A percentile compares a stretch with the other conserved stretches of the same genome.
Conservation (phyloP, 1,140 invertebrate genomes). For the Octopus sinensis region DNA sequence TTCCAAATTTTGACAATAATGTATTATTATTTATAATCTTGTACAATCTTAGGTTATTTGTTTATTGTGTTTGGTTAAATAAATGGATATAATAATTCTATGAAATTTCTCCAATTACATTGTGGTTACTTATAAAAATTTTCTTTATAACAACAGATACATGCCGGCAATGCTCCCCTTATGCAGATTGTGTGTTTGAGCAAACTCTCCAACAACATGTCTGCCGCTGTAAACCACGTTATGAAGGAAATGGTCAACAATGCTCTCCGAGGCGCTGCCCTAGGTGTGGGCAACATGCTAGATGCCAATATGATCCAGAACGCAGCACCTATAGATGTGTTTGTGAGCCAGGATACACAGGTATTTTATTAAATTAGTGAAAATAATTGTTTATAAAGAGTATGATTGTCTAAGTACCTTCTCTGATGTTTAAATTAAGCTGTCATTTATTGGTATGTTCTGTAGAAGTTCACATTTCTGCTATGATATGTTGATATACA, state of each 20-base stretch:
- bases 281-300: constrained; percentile 75
- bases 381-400: background rate
- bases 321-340: constrained; percentile 69
- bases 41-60: too few species aligned
- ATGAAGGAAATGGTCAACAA: constrained; percentile 31
- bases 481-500: too few species aligned
- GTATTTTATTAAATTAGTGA: constrained; percentile 20
- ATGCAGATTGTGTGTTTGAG: constrained; percentile 36
- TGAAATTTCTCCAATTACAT: too few species aligned
- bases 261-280: constrained; percentile 63
- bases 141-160: constrained; percentile 14
- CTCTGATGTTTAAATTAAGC: too few species aligned
- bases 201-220: constrained; percentile 22
- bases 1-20: too few species aligned
- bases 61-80: too few species aligned
- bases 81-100: too few species aligned
- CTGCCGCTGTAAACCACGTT: constrained; percentile 38
- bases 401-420: background rate
- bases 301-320: constrained; percentile 68
- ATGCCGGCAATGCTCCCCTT: constrained; percentile 41
- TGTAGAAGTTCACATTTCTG: too few species aligned
- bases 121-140: too few species aligned
- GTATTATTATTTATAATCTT: too few species aligned
- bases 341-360: constrained; percentile 72
- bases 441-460: too few species aligned